Evolutionary conservation across 2,888 invertebrate species (phyloP), one percentile per base, ranked within the genome.

Genomic region (Chloromyia formosa): DNA sequence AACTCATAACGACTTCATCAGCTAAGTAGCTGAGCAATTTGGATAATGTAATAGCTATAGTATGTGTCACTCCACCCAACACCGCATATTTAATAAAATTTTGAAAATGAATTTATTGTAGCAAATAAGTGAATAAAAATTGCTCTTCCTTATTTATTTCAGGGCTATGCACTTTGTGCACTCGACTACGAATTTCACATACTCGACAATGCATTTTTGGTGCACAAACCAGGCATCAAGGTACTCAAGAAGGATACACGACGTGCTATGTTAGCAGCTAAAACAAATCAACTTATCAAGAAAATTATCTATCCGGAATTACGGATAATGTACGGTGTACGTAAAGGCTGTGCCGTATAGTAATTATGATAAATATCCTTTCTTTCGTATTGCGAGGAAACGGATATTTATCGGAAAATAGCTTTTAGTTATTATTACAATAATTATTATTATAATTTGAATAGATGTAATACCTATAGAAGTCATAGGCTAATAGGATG

Each of bases 111-210:
- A n/a, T n/a, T n/a, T n/a, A n/a, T n/a, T n/a, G n/a, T n/a, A n/a
- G n/a, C n/a, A n/a, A n/a, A n/a, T n/a, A n/a, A n/a, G n/a, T n/a
- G n/a, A n/a, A n/a, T n/a, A n/a, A n/a, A n/a, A n/a, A n/a, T n/a
- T n/a, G n/a, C n/a, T n/a, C n/a, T n/a, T n/a, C n/a, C n/a, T n/a
- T 35, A 4, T 35, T 35, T 35, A 35, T 60, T 76, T 81, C 88
- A 96, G 95, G 96, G 95, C 79, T 96, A 95, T 86, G 90, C 94
- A 74, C 89, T 96, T 77, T 96, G 96, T 86, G 94, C 95, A 35
- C 87, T 94, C 83, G 93, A 96, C 85, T 96, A 96, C 85, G 95
- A 96, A 83, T 96, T 96, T 84, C 92, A 95, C 85, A 95, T 96
- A 80, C 86, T 96, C 82, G 94, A 96, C 87, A 95, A 96, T 85